These are phyloP conservation scores for Melikaiella ostensackeni DNA, from an alignment of 2,888 invertebrate genomes.

Conservation along the genomic window DNA sequence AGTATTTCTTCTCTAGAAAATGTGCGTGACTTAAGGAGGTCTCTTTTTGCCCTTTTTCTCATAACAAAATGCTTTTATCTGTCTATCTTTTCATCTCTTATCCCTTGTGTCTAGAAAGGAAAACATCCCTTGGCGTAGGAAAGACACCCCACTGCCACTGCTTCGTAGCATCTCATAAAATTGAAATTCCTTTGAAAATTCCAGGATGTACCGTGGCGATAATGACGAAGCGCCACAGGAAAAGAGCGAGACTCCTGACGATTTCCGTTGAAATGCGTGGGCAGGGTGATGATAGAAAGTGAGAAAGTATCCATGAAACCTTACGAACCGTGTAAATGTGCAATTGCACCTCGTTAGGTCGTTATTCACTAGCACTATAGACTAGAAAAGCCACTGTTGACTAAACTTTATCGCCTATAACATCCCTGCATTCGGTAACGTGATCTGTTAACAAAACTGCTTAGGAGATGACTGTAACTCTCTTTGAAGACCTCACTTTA, in stretches of 20 bases:
- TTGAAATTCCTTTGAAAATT: conserved; percentile 63
- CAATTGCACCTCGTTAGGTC: conserved; percentile 16
- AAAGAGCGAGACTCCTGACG: conserved; percentile 1
- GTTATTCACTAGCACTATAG: conserved; percentile 2
- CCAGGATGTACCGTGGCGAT: conserved; percentile 42
- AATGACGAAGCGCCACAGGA: conserved; percentile 13
- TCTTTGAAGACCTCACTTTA: too few relatives aligned
- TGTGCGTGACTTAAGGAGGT: conserved; percentile 4
- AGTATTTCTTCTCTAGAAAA: not conserved
- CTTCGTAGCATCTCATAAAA: conserved; percentile 55
- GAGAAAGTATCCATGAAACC: conserved; percentile 26
- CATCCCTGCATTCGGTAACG: not conserved
- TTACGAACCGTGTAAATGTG: conserved; percentile 17
- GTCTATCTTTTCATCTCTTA: conserved; percentile 34
- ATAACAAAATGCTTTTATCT: conserved; percentile 17
- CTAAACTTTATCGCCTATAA: not conserved
- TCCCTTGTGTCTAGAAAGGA: conserved; percentile 42
- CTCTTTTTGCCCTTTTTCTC: not conserved
- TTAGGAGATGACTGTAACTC: not conserved
- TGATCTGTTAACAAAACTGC: not conserved
- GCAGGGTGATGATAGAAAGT: conserved; percentile 9
- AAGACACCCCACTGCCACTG: conserved; percentile 38
- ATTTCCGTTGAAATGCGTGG: conserved; percentile 18
- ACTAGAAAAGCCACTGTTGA: not conserved
- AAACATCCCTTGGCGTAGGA: conserved; percentile 46